These are phyloP conservation scores for Drosophila arizonae DNA, from an alignment of 1,140 invertebrate genomes.

Conservation along the genomic window DNA sequence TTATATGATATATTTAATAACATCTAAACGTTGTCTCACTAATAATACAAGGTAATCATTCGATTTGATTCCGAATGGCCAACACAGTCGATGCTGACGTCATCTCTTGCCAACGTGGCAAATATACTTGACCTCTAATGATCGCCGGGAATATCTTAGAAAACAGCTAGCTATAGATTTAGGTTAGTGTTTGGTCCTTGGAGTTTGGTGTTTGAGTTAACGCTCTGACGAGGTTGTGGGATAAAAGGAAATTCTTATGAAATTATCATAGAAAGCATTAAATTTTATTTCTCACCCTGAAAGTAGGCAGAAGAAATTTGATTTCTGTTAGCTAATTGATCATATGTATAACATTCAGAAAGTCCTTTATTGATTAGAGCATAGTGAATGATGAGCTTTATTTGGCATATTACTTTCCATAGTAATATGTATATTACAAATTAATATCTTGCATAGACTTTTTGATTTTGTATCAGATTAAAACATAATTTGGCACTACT, in stretches of 20 bases:
- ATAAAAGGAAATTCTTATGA: background rate
- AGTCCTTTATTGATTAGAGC: too few relatives aligned
- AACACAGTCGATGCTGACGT: slow-evolving; percentile 4
- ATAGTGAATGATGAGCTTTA: too few relatives aligned
- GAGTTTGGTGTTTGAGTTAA: too few relatives aligned
- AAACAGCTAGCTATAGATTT: background rate
- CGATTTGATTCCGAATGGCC: background rate
- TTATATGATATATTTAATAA: slow-evolving; percentile 28
- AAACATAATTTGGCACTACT: too few relatives aligned
- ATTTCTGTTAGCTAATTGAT: background rate
- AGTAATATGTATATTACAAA: too few relatives aligned
- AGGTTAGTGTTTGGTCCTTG: background rate
- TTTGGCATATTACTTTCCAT: too few relatives aligned
- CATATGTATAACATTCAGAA: too few relatives aligned
- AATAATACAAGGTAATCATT: background rate
- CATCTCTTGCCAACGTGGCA: slow-evolving; percentile 13
- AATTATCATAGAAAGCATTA: too few relatives aligned
- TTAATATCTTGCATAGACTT: too few relatives aligned
- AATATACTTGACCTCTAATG: background rate
- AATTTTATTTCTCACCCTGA: background rate
- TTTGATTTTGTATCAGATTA: too few relatives aligned
- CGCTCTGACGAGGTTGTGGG: background rate
- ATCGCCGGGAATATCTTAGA: background rate
- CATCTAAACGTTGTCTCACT: background rate
- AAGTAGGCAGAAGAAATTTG: slow-evolving; percentile 25